These are phyloP conservation scores for Stramonita haemastoma DNA, from an alignment of 2,888 invertebrate genomes.

Conservation along the genomic window DNA sequence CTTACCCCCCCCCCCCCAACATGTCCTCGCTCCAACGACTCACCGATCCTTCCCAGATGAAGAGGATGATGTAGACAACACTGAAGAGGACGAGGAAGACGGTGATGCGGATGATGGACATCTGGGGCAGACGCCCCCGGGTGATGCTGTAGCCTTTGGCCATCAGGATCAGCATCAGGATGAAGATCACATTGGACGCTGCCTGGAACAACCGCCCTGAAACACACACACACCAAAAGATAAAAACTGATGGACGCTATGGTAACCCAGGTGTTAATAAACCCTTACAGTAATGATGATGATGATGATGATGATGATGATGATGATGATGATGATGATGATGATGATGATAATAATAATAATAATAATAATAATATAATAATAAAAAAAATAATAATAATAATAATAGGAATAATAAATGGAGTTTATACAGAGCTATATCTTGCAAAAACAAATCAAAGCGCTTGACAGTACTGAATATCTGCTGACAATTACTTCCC, in stretches of 20 bases:
- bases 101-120: slow-evolving; percentile 86
- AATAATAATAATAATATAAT: too few species aligned
- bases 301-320: slow-evolving; percentile 15
- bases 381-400: slow-evolving; percentile 32
- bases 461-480: too few species aligned
- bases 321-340: too few species aligned
- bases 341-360: too few species aligned
- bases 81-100: slow-evolving; percentile 88
- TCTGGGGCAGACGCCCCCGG: slow-evolving; percentile 86
- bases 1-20: too few species aligned
- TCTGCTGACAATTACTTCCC: too few species aligned
- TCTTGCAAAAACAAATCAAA: too few species aligned
- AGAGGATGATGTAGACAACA: slow-evolving; percentile 86
- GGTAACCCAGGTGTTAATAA: background rate
- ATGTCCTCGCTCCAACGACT: slow-evolving; percentile 37
- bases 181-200: slow-evolving; percentile 86
- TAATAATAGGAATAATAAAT: background rate
- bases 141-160: slow-evolving; percentile 95
- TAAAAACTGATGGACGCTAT: background rate
- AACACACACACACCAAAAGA: slow-evolving; percentile 40
- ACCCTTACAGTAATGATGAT: background rate
- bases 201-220: slow-evolving; percentile 86
- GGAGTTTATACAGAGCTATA: too few species aligned
- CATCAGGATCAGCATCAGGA: slow-evolving; percentile 88
- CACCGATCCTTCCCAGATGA: slow-evolving; percentile 89